Conservation (phyloP, 2,797 vertebrate genomes). For the Ceyx erithaca region DNA sequence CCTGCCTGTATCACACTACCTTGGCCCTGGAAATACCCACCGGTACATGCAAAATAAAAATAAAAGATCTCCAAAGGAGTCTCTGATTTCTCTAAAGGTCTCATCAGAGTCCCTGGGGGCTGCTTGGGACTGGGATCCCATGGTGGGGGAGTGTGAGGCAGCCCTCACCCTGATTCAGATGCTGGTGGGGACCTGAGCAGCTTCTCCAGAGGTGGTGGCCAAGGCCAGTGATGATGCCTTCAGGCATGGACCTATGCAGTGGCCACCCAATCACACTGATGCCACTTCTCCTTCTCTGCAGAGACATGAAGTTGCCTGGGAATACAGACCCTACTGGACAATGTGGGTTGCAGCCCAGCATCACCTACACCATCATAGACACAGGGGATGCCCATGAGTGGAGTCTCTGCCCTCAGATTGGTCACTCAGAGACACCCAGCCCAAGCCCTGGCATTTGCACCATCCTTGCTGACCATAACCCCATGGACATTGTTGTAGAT, state of each 20-base stretch:
- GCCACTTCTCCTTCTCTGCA: neutral
- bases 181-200: accelerated
- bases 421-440: neutral
- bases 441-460: accelerated
- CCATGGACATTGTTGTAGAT: neutral
- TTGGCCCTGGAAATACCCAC: constrained; percentile 65
- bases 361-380: neutral
- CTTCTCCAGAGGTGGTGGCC: neutral
- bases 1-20: constrained; percentile 5
- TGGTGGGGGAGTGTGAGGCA: neutral
- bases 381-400: neutral
- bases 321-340: accelerated
- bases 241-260: neutral
- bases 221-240: neutral
- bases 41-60: neutral
- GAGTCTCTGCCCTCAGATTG: neutral
- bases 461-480: neutral
- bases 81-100: neutral
- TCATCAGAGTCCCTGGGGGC: neutral
- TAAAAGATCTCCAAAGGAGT: neutral
- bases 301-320: accelerated
- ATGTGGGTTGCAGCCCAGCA: neutral
- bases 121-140: accelerated
- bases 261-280: accelerated
- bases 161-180: neutral